A percentile compares a stretch with the other conserved stretches of the same genome.
phyloP scores from a whole-genome alignment of 2,113 vertebrate genomes.

The Saccopteryx leptura region DNA sequence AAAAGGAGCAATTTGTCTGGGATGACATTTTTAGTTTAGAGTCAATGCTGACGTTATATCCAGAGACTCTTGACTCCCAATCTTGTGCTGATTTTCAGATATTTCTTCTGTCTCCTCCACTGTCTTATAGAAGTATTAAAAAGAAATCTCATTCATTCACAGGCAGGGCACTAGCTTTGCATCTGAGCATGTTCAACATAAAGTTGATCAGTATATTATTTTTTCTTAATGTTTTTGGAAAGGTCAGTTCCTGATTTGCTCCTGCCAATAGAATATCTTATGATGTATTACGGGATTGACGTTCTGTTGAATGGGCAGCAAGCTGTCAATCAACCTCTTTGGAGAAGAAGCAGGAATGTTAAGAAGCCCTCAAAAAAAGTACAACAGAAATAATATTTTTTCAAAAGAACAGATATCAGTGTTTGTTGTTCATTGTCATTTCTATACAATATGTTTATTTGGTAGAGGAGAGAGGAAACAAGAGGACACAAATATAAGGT shows the following conservation, averaged over 20 bases:
- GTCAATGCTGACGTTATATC: neutral
- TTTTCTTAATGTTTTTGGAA: slow-evolving; percentile 59
- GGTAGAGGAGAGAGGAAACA: neutral
- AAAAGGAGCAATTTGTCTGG: neutral
- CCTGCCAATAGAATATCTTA: neutral
- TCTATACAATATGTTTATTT: slow-evolving; percentile 43
- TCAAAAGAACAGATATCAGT: slow-evolving; percentile 31
- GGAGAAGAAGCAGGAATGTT: slow-evolving; percentile 35
- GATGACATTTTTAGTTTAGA: neutral
- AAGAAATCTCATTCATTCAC: neutral
- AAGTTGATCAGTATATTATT: neutral
- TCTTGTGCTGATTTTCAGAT: neutral
- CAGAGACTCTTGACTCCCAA: neutral
- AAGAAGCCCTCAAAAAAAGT: slow-evolving; percentile 13
- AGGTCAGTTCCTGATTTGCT: neutral
- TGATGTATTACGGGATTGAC: slow-evolving; percentile 25
- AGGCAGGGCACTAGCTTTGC: neutral
- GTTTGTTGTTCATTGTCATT: slow-evolving; percentile 42
- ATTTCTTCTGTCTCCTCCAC: neutral
- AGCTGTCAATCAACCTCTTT: neutral
- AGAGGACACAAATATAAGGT: neutral
- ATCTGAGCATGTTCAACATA: neutral
- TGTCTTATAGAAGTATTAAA: neutral
- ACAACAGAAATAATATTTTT: slow-evolving; percentile 29
- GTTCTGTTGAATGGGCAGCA: neutral